Evolutionary conservation across 2,888 invertebrate genomes (phyloP).

Genomic region (Ormyrus rosae): DNA sequence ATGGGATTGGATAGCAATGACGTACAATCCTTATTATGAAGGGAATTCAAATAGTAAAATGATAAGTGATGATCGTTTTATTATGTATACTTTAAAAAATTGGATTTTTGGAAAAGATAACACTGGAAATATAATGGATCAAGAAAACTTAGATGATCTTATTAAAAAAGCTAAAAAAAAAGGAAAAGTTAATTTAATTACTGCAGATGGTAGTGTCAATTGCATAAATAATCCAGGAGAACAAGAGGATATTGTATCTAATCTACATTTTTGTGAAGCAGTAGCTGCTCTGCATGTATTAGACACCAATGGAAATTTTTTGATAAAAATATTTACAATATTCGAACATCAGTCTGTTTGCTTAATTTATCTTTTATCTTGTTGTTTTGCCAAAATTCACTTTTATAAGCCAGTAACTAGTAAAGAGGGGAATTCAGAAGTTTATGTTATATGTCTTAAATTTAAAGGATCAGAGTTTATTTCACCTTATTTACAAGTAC

Average conservation of each 20-base stretch:
- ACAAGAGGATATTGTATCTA: constrained; percentile 88
- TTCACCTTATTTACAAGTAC: constrained; percentile 74
- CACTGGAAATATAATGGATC: constrained; percentile 89
- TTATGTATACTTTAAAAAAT: constrained; percentile 84
- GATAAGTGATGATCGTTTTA: constrained; percentile 91
- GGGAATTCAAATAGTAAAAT: constrained; percentile 84
- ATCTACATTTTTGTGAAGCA: constrained; percentile 90
- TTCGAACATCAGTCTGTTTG: constrained; percentile 90
- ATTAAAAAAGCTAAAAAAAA: constrained; percentile 76
- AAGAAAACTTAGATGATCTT: constrained; percentile 82
- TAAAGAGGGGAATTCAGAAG: constrained; percentile 96
- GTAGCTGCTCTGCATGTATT: constrained; percentile 86
- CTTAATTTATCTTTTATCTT: constrained; percentile 87
- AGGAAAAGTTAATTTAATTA: constrained; percentile 82
- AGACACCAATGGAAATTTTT: constrained; percentile 83
- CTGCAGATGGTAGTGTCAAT: constrained; percentile 96
- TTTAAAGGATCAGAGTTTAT: constrained; percentile 78
- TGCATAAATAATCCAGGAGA: constrained; percentile 90
- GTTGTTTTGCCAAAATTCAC: constrained; percentile 84
- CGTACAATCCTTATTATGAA: constrained; percentile 95
- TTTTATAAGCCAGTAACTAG: constrained; percentile 94
- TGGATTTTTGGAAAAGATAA: constrained; percentile 93
- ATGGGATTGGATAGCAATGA: constrained; percentile 92
- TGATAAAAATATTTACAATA: constrained; percentile 93
- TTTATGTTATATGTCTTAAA: constrained; percentile 87